Percentiles rank a stretch among this genome's conserved stretches.
These are phyloP conservation scores for Phoebastria nigripes DNA, from an alignment of 2,797 vertebrate genomes.

Conservation along the genomic window DNA sequence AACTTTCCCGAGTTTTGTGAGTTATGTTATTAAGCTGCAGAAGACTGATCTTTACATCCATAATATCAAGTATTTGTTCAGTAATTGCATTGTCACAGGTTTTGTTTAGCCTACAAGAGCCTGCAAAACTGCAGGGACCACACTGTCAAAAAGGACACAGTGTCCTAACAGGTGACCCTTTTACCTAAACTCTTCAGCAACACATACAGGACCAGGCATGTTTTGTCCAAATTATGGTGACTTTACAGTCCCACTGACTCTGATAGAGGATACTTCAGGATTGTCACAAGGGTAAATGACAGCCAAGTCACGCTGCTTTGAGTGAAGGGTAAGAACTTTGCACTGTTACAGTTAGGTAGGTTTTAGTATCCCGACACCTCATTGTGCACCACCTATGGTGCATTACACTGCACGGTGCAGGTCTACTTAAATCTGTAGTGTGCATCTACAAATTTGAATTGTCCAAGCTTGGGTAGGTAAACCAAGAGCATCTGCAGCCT, in stretches of 20 bases:
- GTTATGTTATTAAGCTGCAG: background rate
- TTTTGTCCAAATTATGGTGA: background rate
- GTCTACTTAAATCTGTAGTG: background rate
- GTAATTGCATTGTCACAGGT: background rate
- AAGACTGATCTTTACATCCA: background rate
- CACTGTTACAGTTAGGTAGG: rapidly evolving
- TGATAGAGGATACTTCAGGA: background rate
- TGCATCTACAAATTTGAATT: background rate
- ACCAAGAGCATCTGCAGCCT: background rate
- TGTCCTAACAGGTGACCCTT: background rate
- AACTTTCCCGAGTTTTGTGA: background rate
- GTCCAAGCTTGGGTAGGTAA: background rate
- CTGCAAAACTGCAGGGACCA: background rate
- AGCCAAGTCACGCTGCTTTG: rapidly evolving
- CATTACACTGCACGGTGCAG: background rate
- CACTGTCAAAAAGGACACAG: background rate
- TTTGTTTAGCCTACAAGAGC: background rate
- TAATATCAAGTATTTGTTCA: background rate
- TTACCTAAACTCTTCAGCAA: background rate
- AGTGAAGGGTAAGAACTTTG: background rate
- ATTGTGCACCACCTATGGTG: background rate
- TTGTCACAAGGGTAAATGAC: background rate
- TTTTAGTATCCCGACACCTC: background rate
- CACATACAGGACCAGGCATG: rapidly evolving
- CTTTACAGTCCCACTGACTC: background rate